Conservation (phyloP, 2,113 vertebrate genomes). For the Saccopteryx leptura region DNA sequence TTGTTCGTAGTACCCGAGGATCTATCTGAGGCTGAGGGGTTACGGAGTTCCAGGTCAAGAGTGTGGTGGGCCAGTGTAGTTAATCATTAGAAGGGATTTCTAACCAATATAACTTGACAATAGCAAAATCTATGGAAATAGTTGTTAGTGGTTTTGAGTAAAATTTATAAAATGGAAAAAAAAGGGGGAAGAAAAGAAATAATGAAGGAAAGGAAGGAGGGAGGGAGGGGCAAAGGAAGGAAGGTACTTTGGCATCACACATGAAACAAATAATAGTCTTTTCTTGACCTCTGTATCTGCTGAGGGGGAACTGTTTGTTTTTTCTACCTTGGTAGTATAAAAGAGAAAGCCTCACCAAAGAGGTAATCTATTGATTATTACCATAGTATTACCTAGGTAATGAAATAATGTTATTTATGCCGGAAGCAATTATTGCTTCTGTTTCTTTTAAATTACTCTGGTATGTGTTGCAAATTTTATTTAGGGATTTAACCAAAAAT, state of each 20-base stretch:
- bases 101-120: not conserved
- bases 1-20: not conserved
- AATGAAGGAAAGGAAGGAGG: not conserved
- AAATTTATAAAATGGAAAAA: not conserved
- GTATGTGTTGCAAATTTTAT: conserved; percentile 5
- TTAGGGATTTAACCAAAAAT: conserved; percentile 1
- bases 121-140: not conserved
- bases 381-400: not conserved
- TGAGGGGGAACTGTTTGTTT: not conserved
- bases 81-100: not conserved
- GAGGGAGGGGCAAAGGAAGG: too few species aligned
- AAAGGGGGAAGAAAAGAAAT: too few species aligned
- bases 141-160: not conserved
- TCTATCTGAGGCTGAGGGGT: not conserved
- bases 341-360: not conserved
- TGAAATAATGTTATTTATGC: conserved; percentile 10
- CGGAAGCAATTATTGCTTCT: not conserved
- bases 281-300: not conserved
- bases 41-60: not conserved
- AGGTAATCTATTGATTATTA: not conserved
- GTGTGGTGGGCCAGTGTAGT: not conserved
- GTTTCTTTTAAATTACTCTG: conserved; percentile 20
- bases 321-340: not conserved
- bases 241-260: not conserved
- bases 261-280: not conserved